Evolutionary conservation across 2,888 invertebrate species (phyloP).

Genomic region (Stenodera caucasica): DNA sequence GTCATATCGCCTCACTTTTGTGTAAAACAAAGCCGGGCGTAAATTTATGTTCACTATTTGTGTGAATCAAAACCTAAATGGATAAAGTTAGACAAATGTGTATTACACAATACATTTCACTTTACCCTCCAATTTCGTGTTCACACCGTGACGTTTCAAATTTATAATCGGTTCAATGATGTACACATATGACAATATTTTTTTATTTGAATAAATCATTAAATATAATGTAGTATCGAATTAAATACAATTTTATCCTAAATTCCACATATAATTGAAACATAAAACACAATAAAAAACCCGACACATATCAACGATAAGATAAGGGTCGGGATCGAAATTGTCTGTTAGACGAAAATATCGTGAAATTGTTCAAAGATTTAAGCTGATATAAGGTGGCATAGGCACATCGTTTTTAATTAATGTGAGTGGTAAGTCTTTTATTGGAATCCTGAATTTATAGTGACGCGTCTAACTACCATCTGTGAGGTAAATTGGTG

Average conservation of each 20-base stretch:
- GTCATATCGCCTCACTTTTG: constrained; percentile 31
- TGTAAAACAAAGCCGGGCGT: constrained; percentile 24
- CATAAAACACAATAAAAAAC: neutral
- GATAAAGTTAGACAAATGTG: constrained; percentile 35
- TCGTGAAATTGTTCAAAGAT: constrained; percentile 10
- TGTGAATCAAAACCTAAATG: constrained; percentile 32
- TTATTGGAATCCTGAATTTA: constrained; percentile 49
- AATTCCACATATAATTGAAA: neutral
- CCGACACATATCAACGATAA: neutral
- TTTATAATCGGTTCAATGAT: constrained; percentile 41
- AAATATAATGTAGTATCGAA: constrained; percentile 18
- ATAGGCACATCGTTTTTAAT: constrained; percentile 27
- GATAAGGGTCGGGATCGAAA: constrained; percentile 4
- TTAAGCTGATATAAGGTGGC: constrained; percentile 13
- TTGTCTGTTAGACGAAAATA: constrained; percentile 12
- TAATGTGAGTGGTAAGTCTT: constrained; percentile 31
- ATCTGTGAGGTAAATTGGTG: constrained; percentile 54
- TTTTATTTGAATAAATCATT: constrained; percentile 35
- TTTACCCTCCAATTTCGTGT: constrained; percentile 35
- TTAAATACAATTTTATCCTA: neutral
- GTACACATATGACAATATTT: constrained; percentile 38
- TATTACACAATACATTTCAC: constrained; percentile 39
- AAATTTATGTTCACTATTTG: constrained; percentile 34
- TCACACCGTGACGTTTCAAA: constrained; percentile 33
- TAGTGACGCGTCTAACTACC: constrained; percentile 45